A percentile compares a stretch with the other conserved stretches of the same genome.
phyloP scores from a whole-genome alignment of 1,140 invertebrate genomes.

The Thaumetopoea pityocampa region DNA sequence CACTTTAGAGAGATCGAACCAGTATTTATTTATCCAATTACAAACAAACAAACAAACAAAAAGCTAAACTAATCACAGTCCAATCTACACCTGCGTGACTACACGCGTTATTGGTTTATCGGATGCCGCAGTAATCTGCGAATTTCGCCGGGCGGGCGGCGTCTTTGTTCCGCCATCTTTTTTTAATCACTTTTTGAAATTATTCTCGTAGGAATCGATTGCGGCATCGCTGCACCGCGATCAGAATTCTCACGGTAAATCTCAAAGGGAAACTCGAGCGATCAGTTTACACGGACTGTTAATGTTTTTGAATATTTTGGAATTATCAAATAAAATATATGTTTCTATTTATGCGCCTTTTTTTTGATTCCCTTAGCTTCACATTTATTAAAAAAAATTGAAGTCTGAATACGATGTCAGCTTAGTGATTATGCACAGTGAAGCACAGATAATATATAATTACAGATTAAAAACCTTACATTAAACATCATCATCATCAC shows the following conservation, averaged over 20 bases:
- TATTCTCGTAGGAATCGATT: constrained; percentile 53
- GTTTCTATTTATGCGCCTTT: not conserved
- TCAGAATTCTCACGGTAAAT: constrained; percentile 55
- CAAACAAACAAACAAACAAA: constrained; percentile 8
- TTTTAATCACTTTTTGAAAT: constrained; percentile 52
- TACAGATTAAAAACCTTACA: too few species aligned
- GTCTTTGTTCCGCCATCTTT: constrained; percentile 55
- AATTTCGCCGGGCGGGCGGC: constrained; percentile 55
- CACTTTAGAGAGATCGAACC: constrained; percentile 5
- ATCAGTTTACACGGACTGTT: constrained; percentile 34
- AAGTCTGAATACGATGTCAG: too few species aligned
- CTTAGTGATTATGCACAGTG: too few species aligned
- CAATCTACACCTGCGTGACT: constrained; percentile 31
- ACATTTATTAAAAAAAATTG: too few species aligned
- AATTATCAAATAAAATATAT: constrained; percentile 2
- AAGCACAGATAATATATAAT: too few species aligned
- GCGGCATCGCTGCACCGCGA: constrained; percentile 30
- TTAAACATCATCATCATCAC: too few species aligned
- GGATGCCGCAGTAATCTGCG: constrained; percentile 63
- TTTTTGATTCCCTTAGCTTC: too few species aligned
- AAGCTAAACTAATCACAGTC: constrained; percentile 20
- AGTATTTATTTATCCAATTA: constrained; percentile 11
- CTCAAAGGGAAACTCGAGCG: constrained; percentile 53
- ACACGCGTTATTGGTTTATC: constrained; percentile 64
- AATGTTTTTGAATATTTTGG: constrained; percentile 19